phyloP scores from a whole-genome alignment of 1,140 invertebrate genomes.

The Macrocentrus cingulum region DNA sequence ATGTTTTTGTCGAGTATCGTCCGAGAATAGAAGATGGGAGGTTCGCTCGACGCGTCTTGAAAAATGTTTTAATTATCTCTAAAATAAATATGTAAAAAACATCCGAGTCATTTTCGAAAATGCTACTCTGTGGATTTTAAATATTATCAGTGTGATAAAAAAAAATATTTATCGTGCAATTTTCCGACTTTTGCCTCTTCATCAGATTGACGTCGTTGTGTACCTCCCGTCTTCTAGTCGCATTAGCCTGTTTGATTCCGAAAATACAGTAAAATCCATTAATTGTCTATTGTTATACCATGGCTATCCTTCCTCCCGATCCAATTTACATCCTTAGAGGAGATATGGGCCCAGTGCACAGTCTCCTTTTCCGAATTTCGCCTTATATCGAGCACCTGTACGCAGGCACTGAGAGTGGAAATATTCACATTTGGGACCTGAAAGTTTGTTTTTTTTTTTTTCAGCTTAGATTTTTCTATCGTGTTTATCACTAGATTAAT shows the following conservation, averaged over 20 bases:
- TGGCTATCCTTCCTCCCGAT: conserved; percentile 65
- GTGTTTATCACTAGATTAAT: too few relatives aligned
- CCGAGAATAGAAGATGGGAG: conserved; percentile 41
- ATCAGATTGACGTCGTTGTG: conserved; percentile 31
- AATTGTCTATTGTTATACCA: conserved; percentile 32
- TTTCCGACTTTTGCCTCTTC: too few relatives aligned
- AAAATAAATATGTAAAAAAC: conserved; percentile 33
- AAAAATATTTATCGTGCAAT: too few relatives aligned
- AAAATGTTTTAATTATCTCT: conserved; percentile 21
- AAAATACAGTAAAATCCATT: neutral
- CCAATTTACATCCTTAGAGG: conserved; percentile 68
- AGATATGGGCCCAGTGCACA: conserved; percentile 68
- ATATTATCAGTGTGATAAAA: too few relatives aligned
- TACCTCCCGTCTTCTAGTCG: conserved; percentile 43
- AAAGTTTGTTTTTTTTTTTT: too few relatives aligned
- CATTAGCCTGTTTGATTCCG: neutral
- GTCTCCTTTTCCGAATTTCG: conserved; percentile 64
- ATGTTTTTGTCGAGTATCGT: neutral
- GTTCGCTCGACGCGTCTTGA: conserved; percentile 36
- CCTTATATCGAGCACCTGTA: conserved; percentile 64
- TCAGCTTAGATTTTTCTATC: too few relatives aligned
- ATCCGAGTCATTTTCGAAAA: conserved; percentile 18
- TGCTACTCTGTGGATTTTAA: too few relatives aligned
- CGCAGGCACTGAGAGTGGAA: conserved; percentile 69
- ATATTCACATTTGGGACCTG: conserved; percentile 72